These are phyloP conservation scores for Eulemur coronatus DNA, from an alignment of 2,797 vertebrate genomes.

Conservation along the genomic window DNA sequence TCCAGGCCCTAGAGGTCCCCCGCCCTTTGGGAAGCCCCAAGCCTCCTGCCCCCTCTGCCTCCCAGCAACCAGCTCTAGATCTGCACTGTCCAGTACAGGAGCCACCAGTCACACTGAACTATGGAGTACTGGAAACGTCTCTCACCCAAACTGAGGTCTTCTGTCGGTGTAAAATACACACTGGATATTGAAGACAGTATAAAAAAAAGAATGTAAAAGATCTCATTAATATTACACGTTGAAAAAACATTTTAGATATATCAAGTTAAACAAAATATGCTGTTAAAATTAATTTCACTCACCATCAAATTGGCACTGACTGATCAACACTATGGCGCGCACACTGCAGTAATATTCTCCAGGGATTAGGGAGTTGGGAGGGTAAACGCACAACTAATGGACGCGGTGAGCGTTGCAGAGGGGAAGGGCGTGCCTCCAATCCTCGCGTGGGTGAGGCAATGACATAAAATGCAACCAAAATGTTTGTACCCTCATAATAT, in stretches of 20 bases:
- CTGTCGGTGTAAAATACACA: not conserved
- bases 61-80: not conserved
- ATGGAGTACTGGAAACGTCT: not conserved
- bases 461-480: no score
- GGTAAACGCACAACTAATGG: no score
- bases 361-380: no score
- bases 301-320: no score
- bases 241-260: not conserved
- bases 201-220: not conserved
- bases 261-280: not conserved
- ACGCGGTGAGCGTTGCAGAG: no score
- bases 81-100: not conserved
- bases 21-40: not conserved
- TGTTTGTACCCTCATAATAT: no score
- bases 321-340: no score
- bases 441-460: no score
- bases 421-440: no score
- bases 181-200: not conserved
- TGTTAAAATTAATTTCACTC: not conserved
- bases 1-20: not conserved
- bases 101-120: not conserved
- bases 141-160: accelerated
- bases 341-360: no score
- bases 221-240: not conserved
- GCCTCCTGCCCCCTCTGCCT: not conserved